These are phyloP conservation scores for Peucedramus taeniatus DNA, from an alignment of 2,113 vertebrate species.

Conservation along the genomic window DNA sequence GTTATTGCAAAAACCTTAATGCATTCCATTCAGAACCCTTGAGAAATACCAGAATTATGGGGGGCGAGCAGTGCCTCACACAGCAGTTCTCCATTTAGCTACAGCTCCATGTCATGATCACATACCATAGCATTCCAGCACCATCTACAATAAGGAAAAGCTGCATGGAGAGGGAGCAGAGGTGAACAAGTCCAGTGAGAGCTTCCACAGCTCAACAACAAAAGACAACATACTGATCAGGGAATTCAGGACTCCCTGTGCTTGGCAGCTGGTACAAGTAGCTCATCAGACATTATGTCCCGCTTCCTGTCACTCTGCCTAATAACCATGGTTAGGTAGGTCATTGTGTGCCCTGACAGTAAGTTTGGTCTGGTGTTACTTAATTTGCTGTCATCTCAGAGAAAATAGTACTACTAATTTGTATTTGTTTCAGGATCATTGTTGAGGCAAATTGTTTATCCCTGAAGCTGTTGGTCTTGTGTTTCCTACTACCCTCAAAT, in stretches of 20 bases:
- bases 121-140: neutral
- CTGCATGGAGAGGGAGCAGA: neutral
- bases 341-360: neutral
- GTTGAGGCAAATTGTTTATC: neutral
- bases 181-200: neutral
- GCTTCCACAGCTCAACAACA: neutral
- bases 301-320: neutral
- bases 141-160: neutral
- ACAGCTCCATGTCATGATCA: neutral
- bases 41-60: neutral
- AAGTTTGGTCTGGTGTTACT: neutral
- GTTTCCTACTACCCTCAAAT: neutral
- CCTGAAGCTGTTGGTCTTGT: neutral
- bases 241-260: neutral
- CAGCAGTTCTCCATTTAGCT: neutral
- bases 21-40: fast-evolving
- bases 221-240: neutral
- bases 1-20: neutral
- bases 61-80: neutral
- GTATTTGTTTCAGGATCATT: neutral
- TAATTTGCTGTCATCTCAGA: neutral
- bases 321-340: neutral
- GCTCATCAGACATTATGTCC: neutral
- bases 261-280: neutral
- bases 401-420: neutral